Evolutionary conservation across 53 echinoderm and acorn worm genomes (phyloP), one percentile per base, ranked within the genome.

Genomic region (Zoroaster sp.): DNA sequence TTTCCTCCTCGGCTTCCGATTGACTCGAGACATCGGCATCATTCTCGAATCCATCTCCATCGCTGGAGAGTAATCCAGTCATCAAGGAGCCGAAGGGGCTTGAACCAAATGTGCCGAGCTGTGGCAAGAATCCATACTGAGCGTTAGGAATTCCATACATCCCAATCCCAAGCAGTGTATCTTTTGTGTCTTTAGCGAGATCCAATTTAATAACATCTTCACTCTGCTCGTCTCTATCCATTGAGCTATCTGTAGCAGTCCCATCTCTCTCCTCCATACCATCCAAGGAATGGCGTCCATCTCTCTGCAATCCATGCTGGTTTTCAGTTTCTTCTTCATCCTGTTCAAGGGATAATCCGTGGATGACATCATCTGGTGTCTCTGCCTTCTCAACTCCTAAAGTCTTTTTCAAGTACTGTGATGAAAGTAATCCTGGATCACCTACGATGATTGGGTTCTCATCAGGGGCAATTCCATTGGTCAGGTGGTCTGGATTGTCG

Each of bases 141-240:
- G 93, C 52, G 47, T 89, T 78, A 14, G 87, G 89, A 59, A 78
- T 34, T 25, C 71, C 81, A 11, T 25, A 40, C 14, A 37, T 11
- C 10, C 69, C 70, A 31, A 36, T 46, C 66, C 66, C 83, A 70
- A 83, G 69, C 69, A 49, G 6, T n/a, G 52, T 20, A 20, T 37
- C 36, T 51, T 46, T 69, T 35, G 74, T 46, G 35, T 91, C 77
- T 51, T 83, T 93, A 40, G 91, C 91, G 18, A 91, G 78, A 45
- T 93, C 91, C 35, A 93, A 73, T 46, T 93, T 91, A 31, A 93
- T 88, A 17, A 90, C 78, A 10, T 90, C 93, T 34, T 89, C 93
- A 8, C 44, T 71, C 42, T 89, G 68, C 15, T 89, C 80, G 4
- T 31, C 18, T 49, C 37, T 40, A 32, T 87, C 83, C 14, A n/a